A percentile compares a stretch with the other conserved stretches of the same genome.
Conservation (phyloP, 2,888 invertebrate genomes). For the Chydorus sphaericus region DNA sequence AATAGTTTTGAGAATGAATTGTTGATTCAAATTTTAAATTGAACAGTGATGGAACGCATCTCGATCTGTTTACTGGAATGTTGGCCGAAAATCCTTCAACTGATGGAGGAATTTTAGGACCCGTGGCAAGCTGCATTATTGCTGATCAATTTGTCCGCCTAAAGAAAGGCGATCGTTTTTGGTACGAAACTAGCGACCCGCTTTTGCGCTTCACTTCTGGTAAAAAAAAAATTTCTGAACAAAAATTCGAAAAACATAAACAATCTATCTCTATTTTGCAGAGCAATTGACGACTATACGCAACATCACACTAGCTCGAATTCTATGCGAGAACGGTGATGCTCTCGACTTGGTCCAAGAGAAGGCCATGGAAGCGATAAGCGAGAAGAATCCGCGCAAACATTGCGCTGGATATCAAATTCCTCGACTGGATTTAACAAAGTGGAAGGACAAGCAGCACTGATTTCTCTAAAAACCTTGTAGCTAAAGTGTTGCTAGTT, state of each 20-base stretch:
- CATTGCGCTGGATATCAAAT: constrained; percentile 35
- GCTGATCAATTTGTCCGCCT: constrained; percentile 69
- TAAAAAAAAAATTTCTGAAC: not conserved
- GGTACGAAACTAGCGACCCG: constrained; percentile 48
- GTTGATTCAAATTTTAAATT: not conserved
- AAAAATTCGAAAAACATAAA: not conserved
- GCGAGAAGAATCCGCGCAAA: constrained; percentile 39
- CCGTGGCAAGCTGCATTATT: constrained; percentile 68
- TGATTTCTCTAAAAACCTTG: too few relatives aligned
- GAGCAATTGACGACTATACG: constrained; percentile 17
- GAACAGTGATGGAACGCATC: constrained; percentile 47
- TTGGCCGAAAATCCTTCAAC: constrained; percentile 57
- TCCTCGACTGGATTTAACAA: not conserved
- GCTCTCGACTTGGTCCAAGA: constrained; percentile 45
- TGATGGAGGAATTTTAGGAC: constrained; percentile 63
- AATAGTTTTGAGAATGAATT: not conserved
- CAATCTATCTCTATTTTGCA: not conserved
- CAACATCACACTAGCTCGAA: constrained; percentile 51
- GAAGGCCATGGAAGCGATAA: constrained; percentile 47
- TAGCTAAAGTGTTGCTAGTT: too few relatives aligned
- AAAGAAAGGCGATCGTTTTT: constrained; percentile 69
- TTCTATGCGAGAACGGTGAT: constrained; percentile 65
- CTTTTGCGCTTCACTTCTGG: not conserved
- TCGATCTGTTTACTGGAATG: constrained; percentile 78
- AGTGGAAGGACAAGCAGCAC: not conserved